phyloP scores from a whole-genome alignment of 2,113 vertebrate species.

The Sinocyclocheilus maitianheensis region DNA sequence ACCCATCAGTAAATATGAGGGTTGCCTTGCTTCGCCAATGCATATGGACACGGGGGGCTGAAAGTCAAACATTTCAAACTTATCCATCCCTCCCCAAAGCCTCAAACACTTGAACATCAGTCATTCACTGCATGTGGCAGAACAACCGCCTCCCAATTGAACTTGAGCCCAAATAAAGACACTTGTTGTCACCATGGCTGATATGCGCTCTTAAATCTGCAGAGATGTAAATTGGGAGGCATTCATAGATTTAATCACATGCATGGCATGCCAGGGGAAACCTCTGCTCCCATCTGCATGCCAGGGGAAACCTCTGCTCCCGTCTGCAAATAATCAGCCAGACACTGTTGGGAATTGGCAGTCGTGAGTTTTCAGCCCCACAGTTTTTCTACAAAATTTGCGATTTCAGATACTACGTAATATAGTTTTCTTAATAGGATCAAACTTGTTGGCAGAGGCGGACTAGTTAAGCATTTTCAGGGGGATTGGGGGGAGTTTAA shows the following conservation, averaged over 20 bases:
- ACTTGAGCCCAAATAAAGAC: constrained; percentile 13
- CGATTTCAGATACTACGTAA: constrained; percentile 86
- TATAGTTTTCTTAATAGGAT: constrained; percentile 85
- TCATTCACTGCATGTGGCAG: constrained; percentile 23
- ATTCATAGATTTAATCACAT: constrained; percentile 77
- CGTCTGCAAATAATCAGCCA: constrained; percentile 98
- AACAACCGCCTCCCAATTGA: constrained; percentile 32
- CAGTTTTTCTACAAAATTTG: constrained; percentile 79
- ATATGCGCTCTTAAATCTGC: constrained; percentile 50
- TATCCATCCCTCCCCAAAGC: constrained; percentile 2
- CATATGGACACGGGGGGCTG: neutral
- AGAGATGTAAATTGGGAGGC: constrained; percentile 67
- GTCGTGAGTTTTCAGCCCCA: constrained; percentile 82
- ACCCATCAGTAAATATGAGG: constrained; percentile 76
- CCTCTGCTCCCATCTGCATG: constrained; percentile 88
- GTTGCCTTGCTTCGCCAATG: constrained; percentile 46
- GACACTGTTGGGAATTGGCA: constrained; percentile 90
- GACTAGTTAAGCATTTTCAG: constrained; percentile 48
- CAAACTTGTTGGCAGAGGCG: constrained; percentile 75
- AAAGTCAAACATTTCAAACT: constrained; percentile 32
- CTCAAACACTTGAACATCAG: neutral
- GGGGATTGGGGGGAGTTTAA: neutral
- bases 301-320: constrained; percentile 74
- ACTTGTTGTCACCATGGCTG: constrained; percentile 6
- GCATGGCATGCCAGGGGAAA: constrained; percentile 72